Conservation (phyloP, 1,140 invertebrate genomes). For the Diprion similis region DNA sequence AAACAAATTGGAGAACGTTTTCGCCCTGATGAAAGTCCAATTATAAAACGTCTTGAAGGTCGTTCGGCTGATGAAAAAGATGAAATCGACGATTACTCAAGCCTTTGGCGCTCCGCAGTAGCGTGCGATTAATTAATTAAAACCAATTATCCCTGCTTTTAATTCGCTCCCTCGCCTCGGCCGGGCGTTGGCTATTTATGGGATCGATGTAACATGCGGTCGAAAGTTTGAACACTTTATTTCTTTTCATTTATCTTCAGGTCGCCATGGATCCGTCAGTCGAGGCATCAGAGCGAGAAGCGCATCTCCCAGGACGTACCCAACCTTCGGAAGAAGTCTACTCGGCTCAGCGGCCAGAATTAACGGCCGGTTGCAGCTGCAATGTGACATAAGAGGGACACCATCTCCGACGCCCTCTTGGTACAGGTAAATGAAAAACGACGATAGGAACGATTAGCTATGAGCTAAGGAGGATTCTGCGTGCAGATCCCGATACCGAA, state of each 20-base stretch:
- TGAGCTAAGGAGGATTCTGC: no score
- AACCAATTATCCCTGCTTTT: background rate
- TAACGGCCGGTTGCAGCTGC: constrained; percentile 64
- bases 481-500: no score
- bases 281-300: constrained; percentile 57
- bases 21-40: no score
- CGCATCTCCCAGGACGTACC: constrained; percentile 55
- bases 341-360: constrained; percentile 56
- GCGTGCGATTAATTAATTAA: background rate
- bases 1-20: no score
- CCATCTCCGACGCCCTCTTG: constrained; percentile 67
- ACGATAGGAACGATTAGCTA: background rate
- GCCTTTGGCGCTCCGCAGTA: no score
- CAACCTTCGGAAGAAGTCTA: constrained; percentile 55
- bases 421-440: constrained; percentile 59
- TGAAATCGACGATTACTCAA: no score
- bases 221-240: no score
- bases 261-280: constrained; percentile 47
- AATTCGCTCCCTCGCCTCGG: background rate
- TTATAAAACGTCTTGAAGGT: no score
- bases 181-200: no score
- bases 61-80: no score
- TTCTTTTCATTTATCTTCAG: constrained; percentile 25
- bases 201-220: no score
- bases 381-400: constrained; percentile 62